Conservation (phyloP, 1,140 invertebrate species). For the Heliconius eleuchia region DNA sequence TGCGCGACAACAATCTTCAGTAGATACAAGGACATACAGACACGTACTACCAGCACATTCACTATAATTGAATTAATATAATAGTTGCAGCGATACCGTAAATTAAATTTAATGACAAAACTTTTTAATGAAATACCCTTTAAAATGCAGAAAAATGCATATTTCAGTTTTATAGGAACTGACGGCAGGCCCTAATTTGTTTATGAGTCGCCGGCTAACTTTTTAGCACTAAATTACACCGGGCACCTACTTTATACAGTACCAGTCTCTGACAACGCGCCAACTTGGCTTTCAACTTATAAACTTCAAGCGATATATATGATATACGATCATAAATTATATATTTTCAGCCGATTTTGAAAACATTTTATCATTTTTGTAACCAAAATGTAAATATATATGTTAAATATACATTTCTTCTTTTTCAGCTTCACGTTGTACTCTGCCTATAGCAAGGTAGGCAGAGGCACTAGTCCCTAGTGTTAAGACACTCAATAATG, state of each 20-base stretch:
- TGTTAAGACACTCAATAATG: too few species aligned
- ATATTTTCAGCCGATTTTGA: background rate
- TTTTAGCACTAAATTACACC: slow-evolving; percentile 70
- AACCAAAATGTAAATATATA: too few species aligned
- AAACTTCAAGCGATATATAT: background rate
- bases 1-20: too few species aligned
- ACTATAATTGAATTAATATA: background rate
- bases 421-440: too few species aligned
- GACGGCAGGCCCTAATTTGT: slow-evolving; percentile 33
- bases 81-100: background rate
- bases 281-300: slow-evolving; percentile 9
- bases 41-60: too few species aligned
- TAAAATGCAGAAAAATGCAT: slow-evolving; percentile 14
- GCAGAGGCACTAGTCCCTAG: too few species aligned
- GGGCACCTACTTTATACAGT: slow-evolving; percentile 59
- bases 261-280: slow-evolving; percentile 41
- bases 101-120: background rate
- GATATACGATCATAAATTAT: background rate
- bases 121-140: background rate
- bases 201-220: slow-evolving; percentile 26
- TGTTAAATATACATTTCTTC: too few species aligned
- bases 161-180: background rate
- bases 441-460: too few species aligned
- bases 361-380: background rate
- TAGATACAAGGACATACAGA: too few species aligned